Conservation (phyloP, 2,113 vertebrate genomes). For the Gobius niger region DNA sequence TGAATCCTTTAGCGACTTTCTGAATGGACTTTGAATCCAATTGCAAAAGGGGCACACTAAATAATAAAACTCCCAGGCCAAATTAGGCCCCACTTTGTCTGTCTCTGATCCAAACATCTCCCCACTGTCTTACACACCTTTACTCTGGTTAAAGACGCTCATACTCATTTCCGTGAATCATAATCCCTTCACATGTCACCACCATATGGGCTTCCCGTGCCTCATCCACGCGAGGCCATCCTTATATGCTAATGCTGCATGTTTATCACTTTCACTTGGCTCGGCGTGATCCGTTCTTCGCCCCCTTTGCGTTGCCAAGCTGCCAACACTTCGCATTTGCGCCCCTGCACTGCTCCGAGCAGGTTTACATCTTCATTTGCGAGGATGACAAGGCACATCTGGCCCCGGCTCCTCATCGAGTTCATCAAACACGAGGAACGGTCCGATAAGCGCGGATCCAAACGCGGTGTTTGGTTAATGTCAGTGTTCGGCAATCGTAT, state of each 20-base stretch:
- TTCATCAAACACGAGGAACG: slow-evolving; percentile 25
- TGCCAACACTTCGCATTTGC: neutral
- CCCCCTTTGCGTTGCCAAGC: neutral
- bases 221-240: neutral
- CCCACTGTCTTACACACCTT: neutral
- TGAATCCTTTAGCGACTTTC: too few species aligned
- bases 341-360: slow-evolving; percentile 8
- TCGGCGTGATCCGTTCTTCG: neutral
- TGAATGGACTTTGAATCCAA: too few species aligned
- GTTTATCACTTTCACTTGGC: neutral
- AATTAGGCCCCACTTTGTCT: neutral
- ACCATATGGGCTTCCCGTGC: neutral
- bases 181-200: slow-evolving; percentile 40
- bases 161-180: neutral
- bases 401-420: slow-evolving; percentile 37
- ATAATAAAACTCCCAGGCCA: too few species aligned
- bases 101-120: neutral
- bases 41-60: too few species aligned
- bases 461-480: slow-evolving; percentile 56
- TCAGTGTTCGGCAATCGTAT: slow-evolving; percentile 46
- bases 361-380: slow-evolving; percentile 18
- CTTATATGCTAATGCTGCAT: neutral
- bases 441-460: slow-evolving; percentile 49
- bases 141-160: neutral
- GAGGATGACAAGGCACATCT: slow-evolving; percentile 34